Conservation (phyloP, 1,140 invertebrate genomes). For the Macrosteles quadrilineatus region DNA sequence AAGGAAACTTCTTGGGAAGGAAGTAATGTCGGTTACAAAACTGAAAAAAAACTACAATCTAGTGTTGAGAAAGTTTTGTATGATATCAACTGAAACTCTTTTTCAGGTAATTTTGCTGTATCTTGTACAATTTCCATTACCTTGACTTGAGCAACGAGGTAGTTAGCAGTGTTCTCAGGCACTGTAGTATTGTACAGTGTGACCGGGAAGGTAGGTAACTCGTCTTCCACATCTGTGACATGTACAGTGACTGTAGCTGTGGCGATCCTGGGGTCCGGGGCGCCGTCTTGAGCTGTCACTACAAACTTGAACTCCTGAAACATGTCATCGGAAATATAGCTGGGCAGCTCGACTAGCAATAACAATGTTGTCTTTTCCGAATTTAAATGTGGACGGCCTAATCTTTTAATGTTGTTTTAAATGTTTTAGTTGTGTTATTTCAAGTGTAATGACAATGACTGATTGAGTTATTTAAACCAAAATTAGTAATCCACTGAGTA, state of each 20-base stretch:
- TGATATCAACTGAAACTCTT: too few species aligned
- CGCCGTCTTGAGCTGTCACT: constrained; percentile 86
- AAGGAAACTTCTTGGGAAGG: too few species aligned
- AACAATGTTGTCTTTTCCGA: not conserved
- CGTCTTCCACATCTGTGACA: constrained; percentile 78
- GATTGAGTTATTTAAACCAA: too few species aligned
- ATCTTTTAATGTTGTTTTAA: too few species aligned
- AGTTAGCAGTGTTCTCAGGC: constrained; percentile 79
- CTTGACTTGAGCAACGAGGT: constrained; percentile 71
- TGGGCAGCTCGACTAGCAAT: not conserved
- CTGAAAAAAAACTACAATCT: too few species aligned
- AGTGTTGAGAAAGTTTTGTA: too few species aligned
- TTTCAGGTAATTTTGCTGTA: too few species aligned
- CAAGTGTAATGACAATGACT: too few species aligned
- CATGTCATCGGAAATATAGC: constrained; percentile 34
- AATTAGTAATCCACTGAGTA: too few species aligned
- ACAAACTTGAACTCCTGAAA: constrained; percentile 75
- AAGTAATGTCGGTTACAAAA: too few species aligned
- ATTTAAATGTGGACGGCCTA: too few species aligned
- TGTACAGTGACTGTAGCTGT: constrained; percentile 83
- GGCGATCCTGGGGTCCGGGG: constrained; percentile 78
- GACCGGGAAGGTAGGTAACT: constrained; percentile 77
- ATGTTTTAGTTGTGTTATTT: too few species aligned
- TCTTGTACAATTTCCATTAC: constrained; percentile 47
- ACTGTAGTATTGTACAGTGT: constrained; percentile 72